Conservation (phyloP, 2,113 vertebrate species). For the Coregonus clupeaformis region DNA sequence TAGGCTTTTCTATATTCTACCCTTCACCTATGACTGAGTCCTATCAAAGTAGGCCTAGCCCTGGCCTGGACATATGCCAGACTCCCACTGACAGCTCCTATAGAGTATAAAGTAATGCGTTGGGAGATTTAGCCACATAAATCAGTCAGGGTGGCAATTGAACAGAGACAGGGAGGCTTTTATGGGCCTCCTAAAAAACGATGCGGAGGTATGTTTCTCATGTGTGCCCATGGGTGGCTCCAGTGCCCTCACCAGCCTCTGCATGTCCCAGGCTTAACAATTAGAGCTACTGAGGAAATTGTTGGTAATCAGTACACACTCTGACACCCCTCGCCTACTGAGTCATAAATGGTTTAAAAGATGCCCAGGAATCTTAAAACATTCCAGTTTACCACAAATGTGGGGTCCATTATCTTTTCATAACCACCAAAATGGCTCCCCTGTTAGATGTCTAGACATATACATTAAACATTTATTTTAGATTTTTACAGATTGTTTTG, state of each 20-base stretch:
- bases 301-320: slow-evolving; percentile 16
- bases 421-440: slow-evolving; percentile 11
- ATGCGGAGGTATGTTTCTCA: slow-evolving; percentile 72
- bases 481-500: slow-evolving; percentile 1
- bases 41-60: slow-evolving; percentile 4
- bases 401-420: slow-evolving; percentile 27
- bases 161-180: slow-evolving; percentile 69
- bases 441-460: slow-evolving; percentile 54
- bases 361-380: slow-evolving; percentile 22
- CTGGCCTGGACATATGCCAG: slow-evolving; percentile 69
- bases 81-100: slow-evolving; percentile 44
- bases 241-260: slow-evolving; percentile 56
- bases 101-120: slow-evolving; percentile 52
- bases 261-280: slow-evolving; percentile 61
- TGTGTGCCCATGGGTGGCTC: slow-evolving; percentile 54
- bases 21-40: not conserved
- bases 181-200: slow-evolving; percentile 72
- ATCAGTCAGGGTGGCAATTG: slow-evolving; percentile 71
- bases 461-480: slow-evolving; percentile 35
- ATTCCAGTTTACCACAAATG: slow-evolving; percentile 52
- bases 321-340: slow-evolving; percentile 12
- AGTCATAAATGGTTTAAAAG: slow-evolving; percentile 35
- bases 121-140: slow-evolving; percentile 66
- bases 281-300: slow-evolving; percentile 52
- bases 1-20: not conserved